Base-by-base conservation (phyloP, 2,797 vertebrate genomes). In the Phataginus tricuspis region DNA sequence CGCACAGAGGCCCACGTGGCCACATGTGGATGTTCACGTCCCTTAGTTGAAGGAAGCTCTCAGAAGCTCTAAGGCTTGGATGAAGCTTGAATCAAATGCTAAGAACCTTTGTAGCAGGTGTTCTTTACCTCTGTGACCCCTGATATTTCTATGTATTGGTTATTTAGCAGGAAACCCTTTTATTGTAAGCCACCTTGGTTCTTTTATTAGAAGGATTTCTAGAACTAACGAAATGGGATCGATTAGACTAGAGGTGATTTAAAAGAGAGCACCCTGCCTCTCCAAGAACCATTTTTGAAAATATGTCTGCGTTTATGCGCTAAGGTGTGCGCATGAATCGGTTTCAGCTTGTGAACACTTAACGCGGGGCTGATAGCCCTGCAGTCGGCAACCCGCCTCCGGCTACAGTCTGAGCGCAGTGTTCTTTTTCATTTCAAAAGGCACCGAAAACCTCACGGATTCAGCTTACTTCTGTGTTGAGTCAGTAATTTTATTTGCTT, bases 371-470 rank as follows among this genome's bases (percentile, higher is more conserved):
- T 55, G 37, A 57, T 3, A 15, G 31, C 4, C n/a, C 14, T 51
- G 7, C 15, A 29, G 51, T 29, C 19, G 23, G 49, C n/a, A 66
- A 42, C 19, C 7, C 37, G 11, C 0, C 6, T 1, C 21, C 59
- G n/a, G 19, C 51, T 39, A 18, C 14, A 29, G 19, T 31, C 79
- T 39, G 7, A 82, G 2, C 23, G 37, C 34, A 10, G 31, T n/a
- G 34, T 59, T 71, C 25, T 63, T 80, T 82, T 88, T 51, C 11
- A 69, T 80, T 85, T 87, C 55, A 61, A 59, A 94, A 94, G 42
- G 16, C 75, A 55, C 37, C 45, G 86, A 61, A 79, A 90, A 80
- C 34, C 29, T 34, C 29, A 49, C 74, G 23, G 13, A 7, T 49
- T 75, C 34, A 63, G 8, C 2, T 80, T 39, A n/a, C 0, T 94